phyloP scores from a whole-genome alignment of 2,888 invertebrate genomes.

The Ceratothoa steindachneri region DNA sequence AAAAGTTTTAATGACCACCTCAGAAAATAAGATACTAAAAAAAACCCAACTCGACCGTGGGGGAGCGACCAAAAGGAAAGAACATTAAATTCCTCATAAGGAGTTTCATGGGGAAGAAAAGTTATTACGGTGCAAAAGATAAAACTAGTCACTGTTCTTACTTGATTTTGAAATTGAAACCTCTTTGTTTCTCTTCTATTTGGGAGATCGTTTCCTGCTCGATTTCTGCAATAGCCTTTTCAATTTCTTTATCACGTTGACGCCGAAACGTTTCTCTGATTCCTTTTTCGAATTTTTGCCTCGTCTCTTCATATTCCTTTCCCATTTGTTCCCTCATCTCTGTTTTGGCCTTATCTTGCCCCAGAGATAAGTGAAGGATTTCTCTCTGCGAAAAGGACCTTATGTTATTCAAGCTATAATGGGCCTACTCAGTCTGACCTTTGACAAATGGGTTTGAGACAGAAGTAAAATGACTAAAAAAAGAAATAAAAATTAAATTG shows the following conservation, averaged over 20 bases:
- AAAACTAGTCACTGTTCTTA: slow-evolving; percentile 8
- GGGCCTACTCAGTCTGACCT: too few relatives aligned
- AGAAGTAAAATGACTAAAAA: too few relatives aligned
- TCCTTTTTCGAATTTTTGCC: slow-evolving; percentile 19
- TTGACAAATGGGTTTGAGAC: too few relatives aligned
- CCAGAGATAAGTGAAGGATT: slow-evolving; percentile 4
- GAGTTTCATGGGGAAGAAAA: too few relatives aligned
- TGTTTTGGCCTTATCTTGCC: slow-evolving; percentile 15
- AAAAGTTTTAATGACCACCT: too few relatives aligned
- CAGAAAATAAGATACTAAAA: too few relatives aligned
- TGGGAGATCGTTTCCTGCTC: slow-evolving; percentile 17
- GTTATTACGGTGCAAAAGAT: neutral
- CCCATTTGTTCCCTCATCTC: slow-evolving; percentile 24
- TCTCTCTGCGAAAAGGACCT: slow-evolving; percentile 25
- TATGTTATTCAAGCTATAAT: too few relatives aligned
- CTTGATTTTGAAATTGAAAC: slow-evolving; percentile 25
- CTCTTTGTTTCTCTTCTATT: slow-evolving; percentile 19
- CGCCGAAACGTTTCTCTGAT: slow-evolving; percentile 28
- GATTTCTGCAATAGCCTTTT: slow-evolving; percentile 30
- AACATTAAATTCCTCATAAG: too few relatives aligned
- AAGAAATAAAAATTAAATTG: too few relatives aligned
- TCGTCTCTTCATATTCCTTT: slow-evolving; percentile 18
- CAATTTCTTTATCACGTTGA: slow-evolving; percentile 39
- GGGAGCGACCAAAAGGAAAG: too few relatives aligned
- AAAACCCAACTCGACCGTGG: too few relatives aligned